Evolutionary conservation across 2,888 invertebrate species (phyloP), one percentile per base, ranked within the genome.

Genomic region (Drosophila falleni): DNA sequence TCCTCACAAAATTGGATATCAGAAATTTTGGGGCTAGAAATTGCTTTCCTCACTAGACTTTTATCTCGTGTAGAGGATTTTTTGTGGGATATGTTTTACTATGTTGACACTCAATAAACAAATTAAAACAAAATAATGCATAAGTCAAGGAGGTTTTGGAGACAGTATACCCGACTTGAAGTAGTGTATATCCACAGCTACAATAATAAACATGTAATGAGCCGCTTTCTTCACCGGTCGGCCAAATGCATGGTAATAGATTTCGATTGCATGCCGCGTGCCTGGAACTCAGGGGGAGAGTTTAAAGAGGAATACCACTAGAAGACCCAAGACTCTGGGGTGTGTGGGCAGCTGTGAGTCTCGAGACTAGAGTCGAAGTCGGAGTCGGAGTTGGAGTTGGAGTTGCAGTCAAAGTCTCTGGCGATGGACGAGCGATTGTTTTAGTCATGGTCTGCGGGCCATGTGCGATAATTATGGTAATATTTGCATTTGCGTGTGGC

Each of bases 401-500:
- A 56, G 41, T 35, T 3, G 49, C n/a, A 56, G 46, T 50, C n/a
- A 11, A 2, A 37, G 39, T 58, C 39, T 31, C 19, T 26, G 72
- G 47, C 62, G 62, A 59, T 78, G 85, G 85, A 81, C 82, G 80
- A 80, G 86, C 87, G 78, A 88, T 83, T 83, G 84, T 81, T 86
- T 88, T 88, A 74, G 86, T 86, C 86, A 86, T 86, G 86, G 89
- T 86, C 86, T 86, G 84, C 58, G 84, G 80, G 76, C 70, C 85
- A 76, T 80, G 86, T 86, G 86, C 89, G 86, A 86, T 86, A 87
- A 86, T 86, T 86, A 86, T 86, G 86, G 87, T 86, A 86, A 86
- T 86, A 88, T 87, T 86, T 88, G 89, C 87, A 86, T 88, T 86
- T 86, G 86, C 86, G 89, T 86, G 86, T 86, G 86, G 86, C 86